phyloP scores from a whole-genome alignment of 2,113 vertebrate species.

The Nannospalax galili region DNA sequence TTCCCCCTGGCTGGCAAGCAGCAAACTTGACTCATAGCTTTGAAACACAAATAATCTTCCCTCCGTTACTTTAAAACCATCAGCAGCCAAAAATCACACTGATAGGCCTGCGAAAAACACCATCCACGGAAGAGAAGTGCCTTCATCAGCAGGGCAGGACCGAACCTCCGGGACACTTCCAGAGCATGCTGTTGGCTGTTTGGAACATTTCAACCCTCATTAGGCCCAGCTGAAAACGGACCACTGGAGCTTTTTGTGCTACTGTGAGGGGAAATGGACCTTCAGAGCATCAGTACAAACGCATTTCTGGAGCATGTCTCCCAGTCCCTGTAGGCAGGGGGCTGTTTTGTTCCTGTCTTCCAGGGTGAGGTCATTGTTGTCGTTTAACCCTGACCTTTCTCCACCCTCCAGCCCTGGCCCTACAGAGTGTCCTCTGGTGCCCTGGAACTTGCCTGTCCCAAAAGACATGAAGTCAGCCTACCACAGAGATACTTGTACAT shows the following conservation, averaged over 20 bases:
- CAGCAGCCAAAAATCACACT: not conserved
- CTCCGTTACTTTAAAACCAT: slow-evolving; percentile 24
- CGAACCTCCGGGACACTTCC: not conserved
- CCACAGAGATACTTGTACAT: not conserved
- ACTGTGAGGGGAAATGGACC: not conserved
- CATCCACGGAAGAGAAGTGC: not conserved
- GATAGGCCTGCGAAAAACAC: slow-evolving; percentile 49
- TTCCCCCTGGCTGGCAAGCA: slow-evolving; percentile 31
- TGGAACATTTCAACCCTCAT: not conserved
- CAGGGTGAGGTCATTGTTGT: not conserved
- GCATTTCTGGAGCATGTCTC: not conserved
- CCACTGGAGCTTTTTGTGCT: not conserved
- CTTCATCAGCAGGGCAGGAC: not conserved
- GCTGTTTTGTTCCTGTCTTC: not conserved
- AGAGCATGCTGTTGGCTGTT: not conserved
- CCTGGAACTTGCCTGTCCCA: not conserved
- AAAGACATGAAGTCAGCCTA: not conserved
- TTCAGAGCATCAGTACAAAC: not conserved
- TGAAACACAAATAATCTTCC: slow-evolving; percentile 52
- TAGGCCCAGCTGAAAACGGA: not conserved
- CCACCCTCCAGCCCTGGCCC: not conserved
- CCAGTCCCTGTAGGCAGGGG: fast-evolving
- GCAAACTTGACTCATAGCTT: slow-evolving; percentile 20
- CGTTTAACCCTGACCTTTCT: not conserved
- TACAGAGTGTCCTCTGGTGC: too few species aligned